Evolutionary conservation across 2,888 invertebrate species (phyloP).

Genomic region (Lymantria dispar): DNA sequence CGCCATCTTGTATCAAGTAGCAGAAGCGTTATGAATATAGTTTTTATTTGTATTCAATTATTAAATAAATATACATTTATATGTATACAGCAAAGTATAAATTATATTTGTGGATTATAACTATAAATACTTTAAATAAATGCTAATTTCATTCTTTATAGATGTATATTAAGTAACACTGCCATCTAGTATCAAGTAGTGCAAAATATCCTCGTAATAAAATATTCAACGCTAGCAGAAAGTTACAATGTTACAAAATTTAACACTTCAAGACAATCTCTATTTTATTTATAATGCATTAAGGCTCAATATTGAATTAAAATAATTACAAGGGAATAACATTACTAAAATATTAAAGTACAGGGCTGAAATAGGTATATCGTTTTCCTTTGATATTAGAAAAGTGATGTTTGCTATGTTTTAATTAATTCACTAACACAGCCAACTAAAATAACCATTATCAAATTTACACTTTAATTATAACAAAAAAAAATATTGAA

Average conservation of each 20-base stretch:
- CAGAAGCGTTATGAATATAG: neutral
- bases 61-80: no score
- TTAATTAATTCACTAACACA: conserved; percentile 12
- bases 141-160: neutral
- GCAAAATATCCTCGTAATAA: conserved; percentile 40
- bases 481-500: conserved; percentile 6
- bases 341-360: conserved; percentile 63
- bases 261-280: conserved; percentile 33
- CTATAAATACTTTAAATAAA: neutral
- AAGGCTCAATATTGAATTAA: conserved; percentile 37
- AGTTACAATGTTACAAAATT: conserved; percentile 63
- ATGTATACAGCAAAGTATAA: neutral
- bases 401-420: conserved; percentile 38
- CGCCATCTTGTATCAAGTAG: conserved; percentile 41
- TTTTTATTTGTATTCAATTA: no score
- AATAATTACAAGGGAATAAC: conserved; percentile 48
- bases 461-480: conserved; percentile 3
- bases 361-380: conserved; percentile 56
- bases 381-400: conserved; percentile 32
- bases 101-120: neutral
- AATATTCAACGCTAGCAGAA: conserved; percentile 61
- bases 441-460: neutral
- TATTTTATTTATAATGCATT: conserved; percentile 24
- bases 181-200: conserved; percentile 41
- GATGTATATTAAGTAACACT: neutral